These are phyloP conservation scores for Allacma fusca DNA, from an alignment of 2,888 invertebrate species.

Conservation along the genomic window DNA sequence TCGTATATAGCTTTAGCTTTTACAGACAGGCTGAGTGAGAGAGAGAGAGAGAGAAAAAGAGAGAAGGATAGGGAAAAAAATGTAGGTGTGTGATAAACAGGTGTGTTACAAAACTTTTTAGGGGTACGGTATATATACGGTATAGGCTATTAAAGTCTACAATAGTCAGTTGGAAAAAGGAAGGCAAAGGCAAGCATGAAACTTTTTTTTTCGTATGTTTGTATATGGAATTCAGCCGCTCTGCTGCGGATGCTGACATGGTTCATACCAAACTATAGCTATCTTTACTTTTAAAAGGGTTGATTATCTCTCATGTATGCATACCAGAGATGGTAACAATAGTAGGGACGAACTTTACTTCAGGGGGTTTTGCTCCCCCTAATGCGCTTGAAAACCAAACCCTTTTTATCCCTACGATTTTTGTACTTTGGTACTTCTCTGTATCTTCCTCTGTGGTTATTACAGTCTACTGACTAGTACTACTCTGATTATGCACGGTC, in stretches of 20 bases:
- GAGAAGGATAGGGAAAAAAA: conserved; percentile 31
- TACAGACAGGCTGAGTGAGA: conserved; percentile 16
- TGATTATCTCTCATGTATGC: conserved; percentile 3
- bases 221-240: not conserved
- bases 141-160: conserved; percentile 11
- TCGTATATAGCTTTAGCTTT: not conserved
- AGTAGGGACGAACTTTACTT: conserved; percentile 27
- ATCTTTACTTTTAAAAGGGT: conserved; percentile 17
- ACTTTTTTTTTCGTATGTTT: not conserved
- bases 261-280: conserved; percentile 3
- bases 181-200: not conserved
- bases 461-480: conserved; percentile 29
- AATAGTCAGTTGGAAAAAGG: not conserved
- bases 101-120: conserved; percentile 37
- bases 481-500: conserved; percentile 34
- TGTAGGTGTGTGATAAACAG: conserved; percentile 42
- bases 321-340: conserved; percentile 15
- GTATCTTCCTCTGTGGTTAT: conserved; percentile 11
- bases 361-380: conserved; percentile 28
- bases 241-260: conserved; percentile 5
- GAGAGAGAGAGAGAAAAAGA: conserved; percentile 26
- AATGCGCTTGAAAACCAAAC: conserved; percentile 27
- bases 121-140: conserved; percentile 10
- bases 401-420: conserved; percentile 31
- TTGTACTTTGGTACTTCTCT: conserved; percentile 33